Base-by-base conservation (phyloP, 2,113 vertebrate genomes). In the Anguilla rostrata region DNA sequence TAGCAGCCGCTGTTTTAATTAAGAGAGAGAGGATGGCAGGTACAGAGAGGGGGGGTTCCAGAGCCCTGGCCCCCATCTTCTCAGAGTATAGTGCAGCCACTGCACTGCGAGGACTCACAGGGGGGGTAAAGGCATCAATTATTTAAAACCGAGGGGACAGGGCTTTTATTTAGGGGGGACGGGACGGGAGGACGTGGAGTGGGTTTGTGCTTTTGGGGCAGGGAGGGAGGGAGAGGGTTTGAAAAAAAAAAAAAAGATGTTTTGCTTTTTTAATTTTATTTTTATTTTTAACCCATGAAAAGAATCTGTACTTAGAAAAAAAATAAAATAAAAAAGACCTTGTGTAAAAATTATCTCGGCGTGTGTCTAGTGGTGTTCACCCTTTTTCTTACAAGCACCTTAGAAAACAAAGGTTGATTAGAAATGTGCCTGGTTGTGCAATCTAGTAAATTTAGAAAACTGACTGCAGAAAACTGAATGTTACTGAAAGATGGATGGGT, bases 221-320 rank as follows among this genome's bases (percentile, higher is more conserved):
- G n/a, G 39, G n/a, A 41, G n/a, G 39, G n/a, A 41, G 81, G 91
- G 90, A 90, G 87, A 85, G 92, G 92, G 92, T 93, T 92, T 90
- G 89, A 90, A 88, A 88, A 81, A 84, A 91, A 60, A 91, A 60
- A 85, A 89, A 88, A 89, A 89, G 91, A 91, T 91, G 89, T 93
- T 95, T 95, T 93, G 90, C 88, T 92, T 94, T 94, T 95, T 94
- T 60, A 66, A 66, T 83, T 75, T 83, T 93, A 89, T 92, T 95
- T 94, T 95, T 93, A 94, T 95, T 96, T 96, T 96, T 95, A 96
- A 94, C 92, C 94, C 95, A 95, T 95, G 91, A 87, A 87, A 87
- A 84, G 56, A 95, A 93, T 95, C 93, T 96, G 95, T 96, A 95
- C 95, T 95, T 95, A 95, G 92, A 83, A 89, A 92, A 94, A 83